Conservation (phyloP, 2,888 invertebrate species). For the Yponomeuta cagnagella region DNA sequence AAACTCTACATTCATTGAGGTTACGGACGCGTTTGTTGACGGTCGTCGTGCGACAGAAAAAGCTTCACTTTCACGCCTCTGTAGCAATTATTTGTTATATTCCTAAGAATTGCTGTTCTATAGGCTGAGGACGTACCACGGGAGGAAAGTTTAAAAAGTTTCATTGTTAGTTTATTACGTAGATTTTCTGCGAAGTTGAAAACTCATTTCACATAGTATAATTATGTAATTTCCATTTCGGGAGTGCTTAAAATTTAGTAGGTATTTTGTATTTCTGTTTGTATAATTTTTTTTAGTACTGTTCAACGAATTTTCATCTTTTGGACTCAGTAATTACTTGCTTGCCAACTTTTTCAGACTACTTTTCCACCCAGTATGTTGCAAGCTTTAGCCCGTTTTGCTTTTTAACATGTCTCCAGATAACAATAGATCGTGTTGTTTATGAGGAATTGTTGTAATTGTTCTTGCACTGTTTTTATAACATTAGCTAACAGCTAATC, state of each 20-base stretch:
- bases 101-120: slow-evolving; percentile 39
- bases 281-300: too few species aligned
- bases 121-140: neutral
- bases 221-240: too few species aligned
- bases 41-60: slow-evolving; percentile 35
- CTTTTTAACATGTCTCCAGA: neutral
- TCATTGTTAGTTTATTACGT: too few species aligned
- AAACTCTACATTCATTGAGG: slow-evolving; percentile 18
- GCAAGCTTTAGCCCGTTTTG: neutral
- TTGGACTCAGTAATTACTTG: too few species aligned
- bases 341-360: neutral
- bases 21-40: slow-evolving; percentile 35
- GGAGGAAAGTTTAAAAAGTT: neutral
- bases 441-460: neutral
- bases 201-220: too few species aligned
- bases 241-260: too few species aligned
- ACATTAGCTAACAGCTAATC: neutral
- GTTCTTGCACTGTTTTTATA: neutral
- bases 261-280: too few species aligned
- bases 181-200: too few species aligned
- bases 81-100: slow-evolving; percentile 44
- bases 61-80: slow-evolving; percentile 58
- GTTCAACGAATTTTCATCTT: too few species aligned
- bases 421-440: neutral
- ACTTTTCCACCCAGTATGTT: neutral